Evolutionary conservation across 1,140 invertebrate genomes (phyloP).

Genomic region (Drosophila saltans): DNA sequence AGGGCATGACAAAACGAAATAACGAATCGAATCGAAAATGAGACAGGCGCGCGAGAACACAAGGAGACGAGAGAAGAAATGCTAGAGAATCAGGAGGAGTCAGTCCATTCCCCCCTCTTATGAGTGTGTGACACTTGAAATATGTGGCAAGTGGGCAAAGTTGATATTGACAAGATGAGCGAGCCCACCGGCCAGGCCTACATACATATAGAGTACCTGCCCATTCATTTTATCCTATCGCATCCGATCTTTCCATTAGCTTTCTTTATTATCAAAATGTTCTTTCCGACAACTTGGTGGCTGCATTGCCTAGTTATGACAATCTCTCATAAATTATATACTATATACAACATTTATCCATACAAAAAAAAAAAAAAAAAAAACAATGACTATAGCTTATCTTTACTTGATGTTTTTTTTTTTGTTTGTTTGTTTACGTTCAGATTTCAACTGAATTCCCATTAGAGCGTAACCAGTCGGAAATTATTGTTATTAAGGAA

Average conservation of each 20-base stretch:
- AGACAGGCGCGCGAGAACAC: neutral
- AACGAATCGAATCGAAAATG: neutral
- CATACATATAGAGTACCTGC: no score
- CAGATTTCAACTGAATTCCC: constrained; percentile 34
- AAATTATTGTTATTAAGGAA: constrained; percentile 38
- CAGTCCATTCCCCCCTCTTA: neutral
- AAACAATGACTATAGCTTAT: constrained; percentile 54
- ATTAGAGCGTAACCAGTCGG: constrained; percentile 55
- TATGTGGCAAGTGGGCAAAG: constrained; percentile 68
- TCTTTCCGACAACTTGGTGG: constrained; percentile 50
- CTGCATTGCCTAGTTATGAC: constrained; percentile 44
- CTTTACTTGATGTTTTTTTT: constrained; percentile 33
- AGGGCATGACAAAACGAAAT: constrained; percentile 49
- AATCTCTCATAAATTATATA: constrained; percentile 51
- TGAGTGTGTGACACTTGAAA: constrained; percentile 33
- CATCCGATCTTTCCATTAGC: neutral
- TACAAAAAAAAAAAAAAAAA: constrained; percentile 12
- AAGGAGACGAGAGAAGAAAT: constrained; percentile 3
- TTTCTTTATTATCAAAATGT: constrained; percentile 47
- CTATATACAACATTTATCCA: neutral
- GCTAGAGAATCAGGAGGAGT: constrained; percentile 10
- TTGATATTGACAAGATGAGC: constrained; percentile 25
- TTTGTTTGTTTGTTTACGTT: constrained; percentile 29
- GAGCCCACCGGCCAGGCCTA: constrained; percentile 52
- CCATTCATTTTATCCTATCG: no score